These are phyloP conservation scores for Sinocyclocheilus rhinocerous DNA, from an alignment of 2,113 vertebrate species.

Conservation along the genomic window DNA sequence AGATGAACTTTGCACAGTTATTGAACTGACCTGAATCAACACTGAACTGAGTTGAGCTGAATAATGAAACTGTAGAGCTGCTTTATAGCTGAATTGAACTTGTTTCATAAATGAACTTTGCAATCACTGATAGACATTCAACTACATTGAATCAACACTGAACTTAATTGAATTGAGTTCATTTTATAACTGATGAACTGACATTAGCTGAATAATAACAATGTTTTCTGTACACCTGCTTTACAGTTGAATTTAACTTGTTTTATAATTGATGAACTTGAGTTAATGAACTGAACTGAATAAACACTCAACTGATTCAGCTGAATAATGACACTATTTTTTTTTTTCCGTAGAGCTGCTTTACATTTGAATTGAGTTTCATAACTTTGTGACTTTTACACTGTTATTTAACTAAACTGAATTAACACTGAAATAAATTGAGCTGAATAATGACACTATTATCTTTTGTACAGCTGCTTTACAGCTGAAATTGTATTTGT, in stretches of 20 bases:
- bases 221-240: background rate
- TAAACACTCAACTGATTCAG: no score
- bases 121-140: background rate
- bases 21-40: no score
- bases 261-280: background rate
- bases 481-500: no score
- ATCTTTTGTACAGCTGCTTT: no score
- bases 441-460: background rate
- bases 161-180: background rate
- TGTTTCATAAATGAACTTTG: background rate
- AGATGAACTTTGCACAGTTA: background rate
- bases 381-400: background rate
- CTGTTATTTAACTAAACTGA: background rate
- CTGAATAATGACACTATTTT: no score
- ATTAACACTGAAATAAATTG: background rate
- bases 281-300: no score
- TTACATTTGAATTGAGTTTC: no score
- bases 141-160: background rate
- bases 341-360: no score
- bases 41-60: background rate
- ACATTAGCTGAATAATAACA: background rate
- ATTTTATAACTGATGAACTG: no score
- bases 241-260: background rate
- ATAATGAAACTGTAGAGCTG: background rate
- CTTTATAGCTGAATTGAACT: background rate